Conservation (phyloP, 2,888 invertebrate species). For the Rhingia rostrata region DNA sequence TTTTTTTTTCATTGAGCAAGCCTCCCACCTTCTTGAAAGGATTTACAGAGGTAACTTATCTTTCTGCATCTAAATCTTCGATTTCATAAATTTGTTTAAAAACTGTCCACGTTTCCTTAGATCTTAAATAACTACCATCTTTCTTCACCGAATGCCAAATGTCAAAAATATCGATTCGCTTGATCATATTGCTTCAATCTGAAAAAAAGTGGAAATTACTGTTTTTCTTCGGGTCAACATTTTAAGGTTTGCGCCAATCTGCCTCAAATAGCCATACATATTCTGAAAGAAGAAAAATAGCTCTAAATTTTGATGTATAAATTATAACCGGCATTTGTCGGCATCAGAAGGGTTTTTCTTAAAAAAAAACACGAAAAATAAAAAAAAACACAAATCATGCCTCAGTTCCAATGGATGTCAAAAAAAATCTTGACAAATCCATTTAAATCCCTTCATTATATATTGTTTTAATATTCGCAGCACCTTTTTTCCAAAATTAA, state of each 20-base stretch:
- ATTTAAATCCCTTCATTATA: too few species aligned
- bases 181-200: too few species aligned
- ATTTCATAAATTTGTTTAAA: not conserved
- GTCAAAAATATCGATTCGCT: constrained; percentile 23
- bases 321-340: constrained; percentile 16
- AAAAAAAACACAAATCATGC: constrained; percentile 8
- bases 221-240: constrained; percentile 18
- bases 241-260: constrained; percentile 15
- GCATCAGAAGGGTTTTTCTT: too few species aligned
- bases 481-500: too few species aligned
- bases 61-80: not conserved
- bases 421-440: constrained; percentile 11
- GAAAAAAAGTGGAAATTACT: constrained; percentile 9
- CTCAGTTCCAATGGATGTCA: constrained; percentile 1
- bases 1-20: too few species aligned
- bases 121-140: too few species aligned
- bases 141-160: constrained; percentile 16
- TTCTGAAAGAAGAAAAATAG: not conserved
- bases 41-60: not conserved
- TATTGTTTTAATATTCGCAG: too few species aligned
- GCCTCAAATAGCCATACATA: constrained; percentile 17
- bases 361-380: too few species aligned
- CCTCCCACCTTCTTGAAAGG: too few species aligned
- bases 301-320: constrained; percentile 16
- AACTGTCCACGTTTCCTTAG: not conserved